phyloP scores from a whole-genome alignment of 2,797 vertebrate species.

The Mormyrus hasselquistii region DNA sequence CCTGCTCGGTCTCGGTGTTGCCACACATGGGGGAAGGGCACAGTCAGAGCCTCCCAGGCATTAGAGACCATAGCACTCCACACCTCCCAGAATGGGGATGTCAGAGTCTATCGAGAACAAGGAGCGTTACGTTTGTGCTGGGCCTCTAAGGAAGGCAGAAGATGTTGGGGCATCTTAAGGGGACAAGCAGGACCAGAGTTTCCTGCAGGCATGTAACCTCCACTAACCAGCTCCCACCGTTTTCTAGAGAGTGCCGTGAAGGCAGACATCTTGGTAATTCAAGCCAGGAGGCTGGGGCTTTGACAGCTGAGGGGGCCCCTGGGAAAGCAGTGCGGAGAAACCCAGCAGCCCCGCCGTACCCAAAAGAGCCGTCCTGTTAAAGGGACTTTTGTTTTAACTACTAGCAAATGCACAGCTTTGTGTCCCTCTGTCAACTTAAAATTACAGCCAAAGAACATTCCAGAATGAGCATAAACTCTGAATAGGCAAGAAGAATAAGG shows the following conservation, averaged over 20 bases:
- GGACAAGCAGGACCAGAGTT: not conserved
- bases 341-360: not conserved
- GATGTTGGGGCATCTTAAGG: not conserved
- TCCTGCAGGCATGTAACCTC: not conserved
- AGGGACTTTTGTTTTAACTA: constrained; percentile 14
- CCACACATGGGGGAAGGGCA: not conserved
- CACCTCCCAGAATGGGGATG: not conserved
- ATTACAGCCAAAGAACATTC: not conserved
- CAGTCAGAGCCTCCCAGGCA: not conserved
- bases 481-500: not conserved
- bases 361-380: not conserved
- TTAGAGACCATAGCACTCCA: not conserved
- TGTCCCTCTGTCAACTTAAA: not conserved
- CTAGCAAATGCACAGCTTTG: not conserved
- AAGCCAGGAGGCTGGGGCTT: not conserved
- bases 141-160: not conserved
- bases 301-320: not conserved
- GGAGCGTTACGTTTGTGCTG: not conserved
- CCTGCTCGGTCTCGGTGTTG: not conserved
- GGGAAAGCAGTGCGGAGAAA: not conserved
- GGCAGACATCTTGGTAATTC: not conserved
- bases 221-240: not conserved
- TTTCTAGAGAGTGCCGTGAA: not conserved
- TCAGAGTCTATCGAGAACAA: not conserved
- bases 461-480: not conserved